Percentiles rank a stretch among this genome's conserved stretches.
Evolutionary conservation across 2,888 invertebrate genomes (phyloP).

Genomic region (Nebria salina): DNA sequence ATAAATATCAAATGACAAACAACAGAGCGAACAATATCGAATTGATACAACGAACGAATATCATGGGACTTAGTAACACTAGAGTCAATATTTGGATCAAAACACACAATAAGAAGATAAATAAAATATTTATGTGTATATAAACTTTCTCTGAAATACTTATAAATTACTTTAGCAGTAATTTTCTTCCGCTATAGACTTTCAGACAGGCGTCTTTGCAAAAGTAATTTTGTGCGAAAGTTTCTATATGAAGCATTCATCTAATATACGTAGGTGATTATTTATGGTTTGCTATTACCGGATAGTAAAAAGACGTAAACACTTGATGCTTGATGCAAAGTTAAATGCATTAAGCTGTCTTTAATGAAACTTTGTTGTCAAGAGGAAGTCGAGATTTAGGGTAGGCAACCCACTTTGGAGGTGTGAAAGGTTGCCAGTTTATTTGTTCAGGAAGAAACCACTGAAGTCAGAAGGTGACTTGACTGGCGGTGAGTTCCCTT

Average conservation of each 20-base stretch:
- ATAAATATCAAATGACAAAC: background rate
- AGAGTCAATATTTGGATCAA: no score
- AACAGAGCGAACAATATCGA: background rate
- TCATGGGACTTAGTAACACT: no score
- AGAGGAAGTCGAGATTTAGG: background rate
- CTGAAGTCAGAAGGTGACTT: background rate
- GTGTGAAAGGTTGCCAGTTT: background rate
- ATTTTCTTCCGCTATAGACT: no score
- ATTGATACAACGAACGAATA: no score
- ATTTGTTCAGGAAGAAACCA: background rate
- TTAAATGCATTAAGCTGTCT: conserved; percentile 1
- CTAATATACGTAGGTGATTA: background rate
- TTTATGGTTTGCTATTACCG: background rate
- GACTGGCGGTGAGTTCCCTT: background rate
- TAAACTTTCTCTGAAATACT: no score
- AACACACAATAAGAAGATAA: no score
- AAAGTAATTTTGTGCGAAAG: background rate
- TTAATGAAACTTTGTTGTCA: background rate
- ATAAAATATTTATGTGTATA: no score
- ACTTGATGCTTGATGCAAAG: conserved; percentile 1
- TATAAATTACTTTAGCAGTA: no score
- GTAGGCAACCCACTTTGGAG: background rate
- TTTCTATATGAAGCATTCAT: background rate
- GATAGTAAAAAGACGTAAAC: background rate
- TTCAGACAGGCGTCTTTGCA: no score